These are phyloP conservation scores for Papilio demoleus DNA, from an alignment of 2,888 invertebrate genomes.

Conservation along the genomic window DNA sequence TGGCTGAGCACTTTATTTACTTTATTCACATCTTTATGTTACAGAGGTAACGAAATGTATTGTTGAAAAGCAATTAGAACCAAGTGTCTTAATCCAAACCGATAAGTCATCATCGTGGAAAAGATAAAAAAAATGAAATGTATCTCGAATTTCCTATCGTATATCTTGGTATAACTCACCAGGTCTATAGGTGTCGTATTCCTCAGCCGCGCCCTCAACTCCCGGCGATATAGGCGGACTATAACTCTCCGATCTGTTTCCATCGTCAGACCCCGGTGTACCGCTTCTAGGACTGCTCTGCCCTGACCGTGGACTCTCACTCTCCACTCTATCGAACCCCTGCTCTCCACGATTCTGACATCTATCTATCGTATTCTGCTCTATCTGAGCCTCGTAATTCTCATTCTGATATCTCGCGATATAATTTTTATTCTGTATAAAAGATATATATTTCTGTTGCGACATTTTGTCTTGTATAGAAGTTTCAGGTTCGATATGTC, in stretches of 20 bases:
- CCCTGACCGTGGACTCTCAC: slow-evolving; percentile 64
- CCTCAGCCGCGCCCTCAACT: slow-evolving; percentile 87
- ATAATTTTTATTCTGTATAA: slow-evolving; percentile 74
- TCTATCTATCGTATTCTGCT: slow-evolving; percentile 74
- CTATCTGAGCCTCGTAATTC: slow-evolving; percentile 76
- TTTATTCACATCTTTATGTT: no score
- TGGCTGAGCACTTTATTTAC: background rate
- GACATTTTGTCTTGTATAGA: slow-evolving; percentile 67
- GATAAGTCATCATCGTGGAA: background rate
- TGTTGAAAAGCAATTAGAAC: background rate
- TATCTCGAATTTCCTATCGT: no score
- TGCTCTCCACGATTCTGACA: slow-evolving; percentile 55
- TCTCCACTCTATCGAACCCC: slow-evolving; percentile 50
- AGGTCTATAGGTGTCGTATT: slow-evolving; percentile 75
- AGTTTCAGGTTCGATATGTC: slow-evolving; percentile 65
- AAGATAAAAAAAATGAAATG: background rate
- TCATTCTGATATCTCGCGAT: slow-evolving; percentile 70
- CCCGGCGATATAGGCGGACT: slow-evolving; percentile 94
- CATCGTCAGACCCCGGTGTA: slow-evolving; percentile 81
- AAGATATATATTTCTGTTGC: slow-evolving; percentile 70
- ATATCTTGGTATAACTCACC: no score
- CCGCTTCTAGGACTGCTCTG: slow-evolving; percentile 68
- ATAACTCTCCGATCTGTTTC: slow-evolving; percentile 86
- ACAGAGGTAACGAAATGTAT: background rate
- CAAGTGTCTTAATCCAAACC: background rate